Evolutionary conservation across 2,888 invertebrate genomes (phyloP), one percentile per base, ranked within the genome.

Genomic region (Pomacea canaliculata): DNA sequence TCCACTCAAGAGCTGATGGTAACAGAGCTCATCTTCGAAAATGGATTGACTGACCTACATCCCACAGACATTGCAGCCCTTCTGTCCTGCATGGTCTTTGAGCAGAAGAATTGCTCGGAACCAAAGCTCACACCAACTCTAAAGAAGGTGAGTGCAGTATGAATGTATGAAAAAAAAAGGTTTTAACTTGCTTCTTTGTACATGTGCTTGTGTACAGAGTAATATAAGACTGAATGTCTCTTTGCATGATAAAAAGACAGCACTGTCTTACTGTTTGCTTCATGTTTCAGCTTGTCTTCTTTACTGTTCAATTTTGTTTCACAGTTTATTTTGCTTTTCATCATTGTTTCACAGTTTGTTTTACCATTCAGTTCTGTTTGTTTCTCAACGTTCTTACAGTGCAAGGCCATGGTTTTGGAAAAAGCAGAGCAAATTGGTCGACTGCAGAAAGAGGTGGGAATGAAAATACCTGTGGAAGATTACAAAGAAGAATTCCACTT

Each of bases 31-130:
- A 95, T 99, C 62, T 94, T 98, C 84, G 94, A 96, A 81, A 97
- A 98, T 90, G 94, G 96, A 73, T 94, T 99, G 82, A 95, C 95
- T 0, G 94, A 96, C 85, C 93, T 96, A 79, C 94, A 94, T 80
- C 95, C 97, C 0, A 95, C 96, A 0, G 98, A 98, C 92, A 97
- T 99, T 69, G 98, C 98, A 0, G 97, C 98, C 0, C 90, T 99
- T 65, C 92, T 99, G 65, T 99, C 98, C 0, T 95, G 96, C 73
- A 93, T 98, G 82, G 97, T 99, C 65, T 98, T 96, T 91, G 96
- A 98, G 92, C 95, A 95, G 74, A 95, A 95, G 93, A 88, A 94
- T 66, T 87, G 88, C 78, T 85, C 84, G 71, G 87, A 88, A 73
- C 94, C 93, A 19, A 91, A 91, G 13, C 90, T 94, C 5, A 93